phyloP scores from a whole-genome alignment of 2,797 vertebrate species.

The Dendrocincla tyrannina region DNA sequence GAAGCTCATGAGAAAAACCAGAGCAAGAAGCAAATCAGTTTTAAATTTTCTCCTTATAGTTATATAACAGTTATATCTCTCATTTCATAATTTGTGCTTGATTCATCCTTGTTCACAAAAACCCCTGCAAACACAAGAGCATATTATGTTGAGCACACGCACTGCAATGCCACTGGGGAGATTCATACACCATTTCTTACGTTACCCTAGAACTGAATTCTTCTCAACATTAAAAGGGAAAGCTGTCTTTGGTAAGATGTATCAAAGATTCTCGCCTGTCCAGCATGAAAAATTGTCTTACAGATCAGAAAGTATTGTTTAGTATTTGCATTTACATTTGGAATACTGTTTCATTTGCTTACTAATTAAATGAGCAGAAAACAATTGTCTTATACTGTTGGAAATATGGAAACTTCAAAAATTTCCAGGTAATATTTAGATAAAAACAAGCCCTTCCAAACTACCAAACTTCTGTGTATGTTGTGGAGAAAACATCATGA shows the following conservation, averaged over 20 bases:
- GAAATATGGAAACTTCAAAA: background rate
- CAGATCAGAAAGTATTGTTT: background rate
- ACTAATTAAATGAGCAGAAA: background rate
- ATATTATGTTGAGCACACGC: background rate
- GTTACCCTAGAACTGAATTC: background rate
- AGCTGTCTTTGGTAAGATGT: background rate
- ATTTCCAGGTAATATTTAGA: background rate
- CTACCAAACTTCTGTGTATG: background rate
- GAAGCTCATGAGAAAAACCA: background rate
- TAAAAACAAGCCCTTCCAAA: background rate
- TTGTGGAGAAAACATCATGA: background rate
- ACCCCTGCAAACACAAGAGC: background rate
- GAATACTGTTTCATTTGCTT: background rate
- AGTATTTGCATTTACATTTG: background rate
- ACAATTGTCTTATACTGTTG: background rate
- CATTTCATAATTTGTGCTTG: background rate
- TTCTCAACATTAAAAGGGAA: background rate
- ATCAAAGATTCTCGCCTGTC: background rate
- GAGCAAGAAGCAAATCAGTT: background rate
- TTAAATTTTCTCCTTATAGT: background rate
- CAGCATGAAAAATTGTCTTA: background rate
- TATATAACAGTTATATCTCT: background rate
- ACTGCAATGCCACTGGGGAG: background rate
- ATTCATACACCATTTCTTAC: background rate
- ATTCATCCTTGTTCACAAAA: background rate